Evolutionary conservation across 1,140 invertebrate species (phyloP), one percentile per base, ranked within the genome.

Genomic region (Formica exsecta): DNA sequence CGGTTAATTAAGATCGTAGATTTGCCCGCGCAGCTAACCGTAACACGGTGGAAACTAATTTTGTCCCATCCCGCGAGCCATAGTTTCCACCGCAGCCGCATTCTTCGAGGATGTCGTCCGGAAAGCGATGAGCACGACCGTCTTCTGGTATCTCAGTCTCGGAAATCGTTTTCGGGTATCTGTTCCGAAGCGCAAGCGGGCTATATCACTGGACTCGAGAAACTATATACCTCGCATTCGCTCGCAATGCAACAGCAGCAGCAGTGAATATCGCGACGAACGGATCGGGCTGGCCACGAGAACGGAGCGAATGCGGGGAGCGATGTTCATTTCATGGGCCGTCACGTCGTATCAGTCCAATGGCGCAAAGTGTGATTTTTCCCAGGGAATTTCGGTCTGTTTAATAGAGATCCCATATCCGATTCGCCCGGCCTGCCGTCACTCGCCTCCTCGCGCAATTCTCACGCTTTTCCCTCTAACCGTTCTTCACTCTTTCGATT

Each of bases 281-380:
- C 51, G 41, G 62, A 76, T 76, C 73, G 73, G 16, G 57, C 38
- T 54, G 61, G 38, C 38, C 41, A n/a, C 54, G 44, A 51, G 29
- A 25, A 62, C 44, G 41, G 29, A 48, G 73, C 65, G 73, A 81
- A 79, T 76, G 75, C 87, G 87, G 85, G 85, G 89, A 92, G 87
- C 89, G 91, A 91, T 92, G 93, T 94, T 94, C 93, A 95, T 94
- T 95, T 94, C 94, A 95, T 94, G 94, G 93, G 90, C 93, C 93
- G 94, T 92, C 94, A 92, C 91, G 59, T 94, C 92, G 90, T 87
- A 92, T 93, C 93, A 93, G 92, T 92, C 90, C 90, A 92, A 92
- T 93, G 91, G 91, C 91, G 85, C 89, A 90, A 89, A 83, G 89
- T 92, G 92, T 92, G 91, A 94, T 94, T 94, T 94, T 93, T 94